Base-by-base conservation (phyloP, 2,888 invertebrate genomes). In the Eristalis pertinax region DNA sequence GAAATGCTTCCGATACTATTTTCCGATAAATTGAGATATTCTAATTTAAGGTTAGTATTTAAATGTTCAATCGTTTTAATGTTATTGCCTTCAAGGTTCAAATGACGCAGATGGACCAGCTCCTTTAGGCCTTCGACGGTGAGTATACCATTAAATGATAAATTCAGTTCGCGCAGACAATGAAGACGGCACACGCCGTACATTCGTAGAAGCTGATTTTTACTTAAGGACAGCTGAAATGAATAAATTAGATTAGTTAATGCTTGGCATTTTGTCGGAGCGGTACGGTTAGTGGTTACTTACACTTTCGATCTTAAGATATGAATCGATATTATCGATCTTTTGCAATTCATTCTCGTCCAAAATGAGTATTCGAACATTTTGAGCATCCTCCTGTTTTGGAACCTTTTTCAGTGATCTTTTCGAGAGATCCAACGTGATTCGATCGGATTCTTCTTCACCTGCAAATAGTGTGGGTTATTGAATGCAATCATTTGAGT, bases 11-110 rank as follows among this genome's bases (percentile, higher is more conserved):
- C 95, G 90, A 98, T 97, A 92, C 95, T 96, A 92, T 98, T 98
- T 92, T 97, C 97, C 4, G 98, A 97, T 89, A 98, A 93, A 94
- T 98, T 98, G 90, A 98, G 93, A 92, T 96, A 95, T 92, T 97
- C 97, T 92, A 98, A 93, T 91, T 96, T 96, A 64, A 95, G 94
- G 92, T 97, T 98, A 89, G 96, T 95, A 91, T 96, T 96, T 89
- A 98, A 94, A 93, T 97, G 97, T 91, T 98, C 98, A 91, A 98
- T 97, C n/a, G 96, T 96, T 95, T 98, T 98, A 90, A 98, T 97
- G 91, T 96, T 98, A 93, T 98, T 98, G 88, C 97, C 97, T 93
- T 96, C 95, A 88, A 98, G 94, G 93, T 97, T 97, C 72, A 98
- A 94, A 91, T 96, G 96, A 91, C 96, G 96, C 83, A 98, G 94